Evolutionary conservation across 2,797 vertebrate genomes (phyloP).

Genomic region (Nannoperca australis): DNA sequence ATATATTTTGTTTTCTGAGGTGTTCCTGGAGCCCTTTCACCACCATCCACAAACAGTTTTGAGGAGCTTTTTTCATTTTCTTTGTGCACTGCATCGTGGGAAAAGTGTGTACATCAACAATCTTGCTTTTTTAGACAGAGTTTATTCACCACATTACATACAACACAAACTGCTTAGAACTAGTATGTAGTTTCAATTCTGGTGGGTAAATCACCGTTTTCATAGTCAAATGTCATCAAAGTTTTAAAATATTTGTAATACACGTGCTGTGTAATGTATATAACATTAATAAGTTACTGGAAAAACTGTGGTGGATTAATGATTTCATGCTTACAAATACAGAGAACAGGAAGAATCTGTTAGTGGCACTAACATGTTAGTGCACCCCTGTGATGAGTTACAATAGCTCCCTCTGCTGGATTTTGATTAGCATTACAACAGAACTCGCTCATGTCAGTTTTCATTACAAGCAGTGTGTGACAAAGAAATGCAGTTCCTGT

Average conservation of each 20-base stretch:
- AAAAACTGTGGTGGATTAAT: not conserved
- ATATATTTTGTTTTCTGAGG: not conserved
- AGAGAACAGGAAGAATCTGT: too few relatives aligned
- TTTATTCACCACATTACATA: not conserved
- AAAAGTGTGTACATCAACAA: not conserved
- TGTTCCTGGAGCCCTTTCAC: not conserved
- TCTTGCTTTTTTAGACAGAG: not conserved
- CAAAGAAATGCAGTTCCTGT: not conserved
- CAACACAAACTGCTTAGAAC: not conserved
- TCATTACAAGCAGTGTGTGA: not conserved
- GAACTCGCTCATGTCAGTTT: not conserved
- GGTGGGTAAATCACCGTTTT: not conserved
- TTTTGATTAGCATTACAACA: constrained; percentile 44
- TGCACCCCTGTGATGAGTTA: constrained; percentile 16
- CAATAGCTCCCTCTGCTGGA: constrained; percentile 78
- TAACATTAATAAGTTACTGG: not conserved
- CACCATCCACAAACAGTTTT: not conserved
- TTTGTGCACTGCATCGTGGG: not conserved
- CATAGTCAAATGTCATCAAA: not conserved
- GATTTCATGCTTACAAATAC: not conserved
- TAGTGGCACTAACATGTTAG: too few relatives aligned
- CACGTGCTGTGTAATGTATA: not conserved
- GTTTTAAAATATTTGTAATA: not conserved
- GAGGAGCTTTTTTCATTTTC: not conserved
- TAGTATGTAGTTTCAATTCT: not conserved